A percentile compares a stretch with the other conserved stretches of the same genome.
Evolutionary conservation across 2,797 vertebrate genomes (phyloP).

Genomic region (Characodon lateralis): DNA sequence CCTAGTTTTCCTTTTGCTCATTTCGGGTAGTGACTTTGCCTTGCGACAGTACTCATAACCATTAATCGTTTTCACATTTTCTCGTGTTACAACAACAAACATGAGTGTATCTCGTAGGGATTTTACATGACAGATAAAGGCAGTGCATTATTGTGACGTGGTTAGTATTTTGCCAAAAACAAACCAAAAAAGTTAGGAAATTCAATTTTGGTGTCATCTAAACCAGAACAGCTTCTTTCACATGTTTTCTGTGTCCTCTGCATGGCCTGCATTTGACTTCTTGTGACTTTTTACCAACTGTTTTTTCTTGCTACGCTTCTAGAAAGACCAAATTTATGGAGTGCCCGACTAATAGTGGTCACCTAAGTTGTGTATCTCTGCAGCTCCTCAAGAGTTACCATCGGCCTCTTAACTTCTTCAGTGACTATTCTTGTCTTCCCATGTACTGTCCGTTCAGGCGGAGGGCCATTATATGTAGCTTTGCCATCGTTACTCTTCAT

Average conservation of each 20-base stretch:
- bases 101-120: too few relatives aligned
- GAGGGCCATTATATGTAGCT: too few relatives aligned
- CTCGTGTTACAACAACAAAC: background rate
- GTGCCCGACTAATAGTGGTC: background rate
- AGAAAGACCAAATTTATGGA: background rate
- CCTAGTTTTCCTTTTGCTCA: constrained; percentile 38
- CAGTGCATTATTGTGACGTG: background rate
- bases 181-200: too few relatives aligned
- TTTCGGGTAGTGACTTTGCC: background rate
- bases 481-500: too few relatives aligned
- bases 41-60: background rate
- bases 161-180: too few relatives aligned
- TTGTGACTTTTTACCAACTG: background rate
- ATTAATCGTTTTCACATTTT: background rate
- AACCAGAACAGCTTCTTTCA: background rate
- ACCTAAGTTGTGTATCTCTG: background rate
- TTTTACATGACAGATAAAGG: background rate
- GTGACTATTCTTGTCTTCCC: too few relatives aligned
- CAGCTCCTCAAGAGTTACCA: background rate
- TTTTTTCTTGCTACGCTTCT: background rate
- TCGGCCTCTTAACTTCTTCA: too few relatives aligned
- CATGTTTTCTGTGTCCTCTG: background rate
- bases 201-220: background rate
- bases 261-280: background rate
- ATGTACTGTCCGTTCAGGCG: too few relatives aligned